These are phyloP conservation scores for Cardinalis cardinalis DNA, from an alignment of 2,113 vertebrate genomes.

Conservation along the genomic window DNA sequence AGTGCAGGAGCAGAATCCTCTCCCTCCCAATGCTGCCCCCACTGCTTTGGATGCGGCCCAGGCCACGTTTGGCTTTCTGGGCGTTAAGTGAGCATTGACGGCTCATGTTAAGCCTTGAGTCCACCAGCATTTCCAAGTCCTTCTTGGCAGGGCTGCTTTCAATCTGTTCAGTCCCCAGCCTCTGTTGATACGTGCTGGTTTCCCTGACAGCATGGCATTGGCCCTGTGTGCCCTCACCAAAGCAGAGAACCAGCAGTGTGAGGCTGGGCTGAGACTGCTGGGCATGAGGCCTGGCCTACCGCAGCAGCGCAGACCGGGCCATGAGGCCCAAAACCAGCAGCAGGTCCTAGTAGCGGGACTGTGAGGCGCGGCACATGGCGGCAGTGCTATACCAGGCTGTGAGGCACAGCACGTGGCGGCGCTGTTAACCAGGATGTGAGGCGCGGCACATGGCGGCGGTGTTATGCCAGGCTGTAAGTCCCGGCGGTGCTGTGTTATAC, in stretches of 20 bases:
- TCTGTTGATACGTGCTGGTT: too few relatives aligned
- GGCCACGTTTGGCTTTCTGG: not conserved
- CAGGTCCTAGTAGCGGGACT: rapidly evolving
- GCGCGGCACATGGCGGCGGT: not conserved
- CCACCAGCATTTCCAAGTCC: not conserved
- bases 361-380: not conserved
- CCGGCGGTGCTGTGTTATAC: too few relatives aligned
- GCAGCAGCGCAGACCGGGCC: rapidly evolving
- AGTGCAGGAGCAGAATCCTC: not conserved
- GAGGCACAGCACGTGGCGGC: too few relatives aligned
- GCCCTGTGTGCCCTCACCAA: too few relatives aligned
- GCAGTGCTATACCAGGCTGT: too few relatives aligned
- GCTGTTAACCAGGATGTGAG: too few relatives aligned
- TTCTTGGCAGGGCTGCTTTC: not conserved
- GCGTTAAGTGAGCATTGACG: rapidly evolving
- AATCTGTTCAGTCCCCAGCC: not conserved
- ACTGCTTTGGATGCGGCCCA: not conserved
- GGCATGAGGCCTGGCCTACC: rapidly evolving
- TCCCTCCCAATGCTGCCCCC: too few relatives aligned
- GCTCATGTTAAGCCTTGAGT: not conserved
- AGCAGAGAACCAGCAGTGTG: rapidly evolving
- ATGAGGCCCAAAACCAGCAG: not conserved
- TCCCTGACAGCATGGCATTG: not conserved
- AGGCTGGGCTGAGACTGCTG: not conserved
- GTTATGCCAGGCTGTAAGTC: too few relatives aligned